Conservation (phyloP, 2,113 vertebrate species). For the Pteruthius melanotis region DNA sequence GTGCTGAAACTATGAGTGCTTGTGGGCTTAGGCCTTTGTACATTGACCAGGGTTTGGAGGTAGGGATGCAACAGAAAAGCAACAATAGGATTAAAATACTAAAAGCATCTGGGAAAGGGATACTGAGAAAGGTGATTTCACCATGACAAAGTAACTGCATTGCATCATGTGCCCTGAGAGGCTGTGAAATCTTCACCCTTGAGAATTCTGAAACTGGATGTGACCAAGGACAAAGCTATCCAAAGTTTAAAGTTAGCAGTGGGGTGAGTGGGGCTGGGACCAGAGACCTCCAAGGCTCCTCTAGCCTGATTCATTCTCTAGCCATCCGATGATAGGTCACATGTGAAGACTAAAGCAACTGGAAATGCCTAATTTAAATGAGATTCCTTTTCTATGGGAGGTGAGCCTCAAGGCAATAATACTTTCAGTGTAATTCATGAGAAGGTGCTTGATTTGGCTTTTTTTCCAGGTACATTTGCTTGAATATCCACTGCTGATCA, state of each 20-base stretch:
- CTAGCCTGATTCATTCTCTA: neutral
- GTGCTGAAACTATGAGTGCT: neutral
- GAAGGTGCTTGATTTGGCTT: neutral
- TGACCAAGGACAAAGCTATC: neutral
- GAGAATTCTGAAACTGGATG: neutral
- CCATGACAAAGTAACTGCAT: neutral
- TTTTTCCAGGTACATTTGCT: neutral
- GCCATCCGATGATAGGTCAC: neutral
- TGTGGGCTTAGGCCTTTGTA: neutral
- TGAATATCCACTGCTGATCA: neutral
- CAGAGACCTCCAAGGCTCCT: neutral
- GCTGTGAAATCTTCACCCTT: neutral
- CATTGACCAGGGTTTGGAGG: neutral
- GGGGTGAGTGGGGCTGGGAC: neutral
- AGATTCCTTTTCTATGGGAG: neutral
- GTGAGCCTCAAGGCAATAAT: neutral
- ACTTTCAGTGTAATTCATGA: neutral
- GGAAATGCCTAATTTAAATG: neutral
- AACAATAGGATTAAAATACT: neutral
- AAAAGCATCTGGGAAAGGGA: neutral
- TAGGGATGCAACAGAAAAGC: neutral
- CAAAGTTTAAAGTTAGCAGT: neutral
- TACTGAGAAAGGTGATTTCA: neutral
- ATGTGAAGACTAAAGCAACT: neutral
- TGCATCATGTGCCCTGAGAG: accelerated